Conservation (phyloP, 2,797 vertebrate species). For the Argentina silus region DNA sequence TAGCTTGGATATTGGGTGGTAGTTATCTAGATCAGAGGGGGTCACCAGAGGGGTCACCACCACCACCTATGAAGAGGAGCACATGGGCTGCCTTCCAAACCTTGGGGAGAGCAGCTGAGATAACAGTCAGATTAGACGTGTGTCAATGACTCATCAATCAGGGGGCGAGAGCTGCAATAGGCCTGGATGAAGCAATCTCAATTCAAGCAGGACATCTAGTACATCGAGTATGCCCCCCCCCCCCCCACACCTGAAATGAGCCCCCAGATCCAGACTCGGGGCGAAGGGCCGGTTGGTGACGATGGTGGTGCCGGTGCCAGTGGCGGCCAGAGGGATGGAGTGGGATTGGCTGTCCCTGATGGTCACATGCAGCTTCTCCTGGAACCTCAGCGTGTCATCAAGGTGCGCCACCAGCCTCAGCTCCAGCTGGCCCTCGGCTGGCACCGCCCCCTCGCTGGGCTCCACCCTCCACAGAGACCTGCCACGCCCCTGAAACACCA, state of each 20-base stretch:
- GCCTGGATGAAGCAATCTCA: not conserved
- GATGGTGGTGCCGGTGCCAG: conserved; percentile 83
- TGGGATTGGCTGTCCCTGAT: conserved; percentile 71
- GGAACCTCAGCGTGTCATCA: conserved; percentile 77
- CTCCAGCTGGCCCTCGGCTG: conserved; percentile 64
- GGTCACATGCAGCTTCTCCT: conserved; percentile 75
- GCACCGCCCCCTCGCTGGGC: conserved; percentile 80
- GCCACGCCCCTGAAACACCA: conserved; percentile 66
- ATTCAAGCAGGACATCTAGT: not conserved
- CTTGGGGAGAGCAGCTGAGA: too few relatives aligned
- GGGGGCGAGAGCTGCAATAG: too few relatives aligned
- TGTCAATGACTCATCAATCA: too few relatives aligned
- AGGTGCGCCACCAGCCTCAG: conserved; percentile 81
- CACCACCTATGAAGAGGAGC: too few relatives aligned
- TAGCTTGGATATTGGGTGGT: too few relatives aligned
- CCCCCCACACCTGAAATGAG: conserved; percentile 78
- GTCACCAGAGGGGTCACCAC: too few relatives aligned
- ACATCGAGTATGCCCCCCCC: not conserved
- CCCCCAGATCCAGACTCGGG: conserved; percentile 81
- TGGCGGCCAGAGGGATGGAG: conserved; percentile 73
- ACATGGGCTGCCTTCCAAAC: too few relatives aligned
- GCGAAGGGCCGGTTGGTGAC: conserved; percentile 81
- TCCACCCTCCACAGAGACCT: conserved; percentile 76
- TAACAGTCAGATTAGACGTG: too few relatives aligned
- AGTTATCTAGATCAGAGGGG: too few relatives aligned